Evolutionary conservation across 2,888 invertebrate species (phyloP).

Genomic region (Philonicus albiceps): DNA sequence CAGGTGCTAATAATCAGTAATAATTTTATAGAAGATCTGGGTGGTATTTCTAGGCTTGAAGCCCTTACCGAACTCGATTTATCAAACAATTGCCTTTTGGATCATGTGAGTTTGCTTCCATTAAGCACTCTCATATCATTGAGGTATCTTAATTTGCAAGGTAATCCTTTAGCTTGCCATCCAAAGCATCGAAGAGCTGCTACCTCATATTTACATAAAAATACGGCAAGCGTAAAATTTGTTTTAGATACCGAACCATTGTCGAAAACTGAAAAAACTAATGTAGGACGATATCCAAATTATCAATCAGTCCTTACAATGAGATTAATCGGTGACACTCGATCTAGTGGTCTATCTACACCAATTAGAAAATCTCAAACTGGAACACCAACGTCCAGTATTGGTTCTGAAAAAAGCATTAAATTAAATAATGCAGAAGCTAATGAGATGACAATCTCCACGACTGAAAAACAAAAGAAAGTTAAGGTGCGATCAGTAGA

Average conservation of each 20-base stretch:
- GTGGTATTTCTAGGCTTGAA: constrained; percentile 66
- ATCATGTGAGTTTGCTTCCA: constrained; percentile 68
- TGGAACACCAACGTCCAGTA: constrained; percentile 58
- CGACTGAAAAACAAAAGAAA: constrained; percentile 52
- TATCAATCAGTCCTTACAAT: constrained; percentile 44
- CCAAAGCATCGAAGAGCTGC: constrained; percentile 68
- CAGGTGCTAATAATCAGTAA: constrained; percentile 69
- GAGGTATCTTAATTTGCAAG: constrained; percentile 67
- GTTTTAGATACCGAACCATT: constrained; percentile 66
- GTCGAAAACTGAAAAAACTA: constrained; percentile 65
- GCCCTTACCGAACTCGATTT: constrained; percentile 69
- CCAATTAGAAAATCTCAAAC: constrained; percentile 43
- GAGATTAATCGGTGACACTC: constrained; percentile 11
- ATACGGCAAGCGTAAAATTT: constrained; percentile 67
- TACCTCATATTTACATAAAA: constrained; percentile 67
- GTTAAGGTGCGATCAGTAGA: constrained; percentile 63
- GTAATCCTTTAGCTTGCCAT: constrained; percentile 72
- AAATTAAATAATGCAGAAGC: constrained; percentile 38
- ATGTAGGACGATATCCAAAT: constrained; percentile 63
- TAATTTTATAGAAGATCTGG: constrained; percentile 71
- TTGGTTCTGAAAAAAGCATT: constrained; percentile 55
- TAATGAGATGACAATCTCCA: constrained; percentile 18
- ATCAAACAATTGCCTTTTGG: constrained; percentile 70
- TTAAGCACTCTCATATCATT: constrained; percentile 67
- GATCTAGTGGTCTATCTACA: constrained; percentile 45